Conservation (phyloP, 2,113 vertebrate species). For the Ciconia stormi region DNA sequence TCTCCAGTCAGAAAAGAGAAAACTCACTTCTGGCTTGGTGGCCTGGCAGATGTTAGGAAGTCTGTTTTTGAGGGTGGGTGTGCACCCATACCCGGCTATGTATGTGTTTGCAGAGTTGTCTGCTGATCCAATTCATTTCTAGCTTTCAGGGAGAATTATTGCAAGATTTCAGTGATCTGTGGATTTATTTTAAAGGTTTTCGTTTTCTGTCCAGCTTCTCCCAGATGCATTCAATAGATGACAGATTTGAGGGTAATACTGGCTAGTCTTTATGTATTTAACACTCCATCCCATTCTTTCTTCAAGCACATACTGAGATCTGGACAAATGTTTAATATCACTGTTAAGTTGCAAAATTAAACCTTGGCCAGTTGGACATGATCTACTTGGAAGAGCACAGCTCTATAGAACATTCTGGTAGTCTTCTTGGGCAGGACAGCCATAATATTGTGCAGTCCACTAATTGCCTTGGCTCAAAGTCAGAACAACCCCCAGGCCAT, state of each 20-base stretch:
- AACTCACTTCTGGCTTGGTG: background rate
- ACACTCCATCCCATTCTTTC: slow-evolving; percentile 10
- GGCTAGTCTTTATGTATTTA: slow-evolving; percentile 20
- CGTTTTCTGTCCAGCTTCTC: slow-evolving; percentile 31
- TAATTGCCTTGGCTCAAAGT: slow-evolving; percentile 14
- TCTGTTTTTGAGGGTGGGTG: background rate
- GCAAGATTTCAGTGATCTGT: background rate
- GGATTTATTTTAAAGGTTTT: slow-evolving; percentile 15
- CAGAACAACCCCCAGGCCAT: background rate
- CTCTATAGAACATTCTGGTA: background rate
- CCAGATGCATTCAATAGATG: slow-evolving; percentile 21
- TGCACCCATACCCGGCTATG: background rate
- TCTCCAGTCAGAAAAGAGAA: slow-evolving; percentile 7
- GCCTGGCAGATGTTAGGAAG: background rate
- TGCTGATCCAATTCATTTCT: background rate
- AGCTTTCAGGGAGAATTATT: background rate
- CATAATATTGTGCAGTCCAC: background rate
- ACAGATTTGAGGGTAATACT: slow-evolving; percentile 22
- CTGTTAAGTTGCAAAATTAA: slow-evolving; percentile 56
- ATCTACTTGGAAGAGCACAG: background rate
- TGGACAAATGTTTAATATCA: slow-evolving; percentile 48
- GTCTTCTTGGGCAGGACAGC: background rate
- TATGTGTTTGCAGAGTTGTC: slow-evolving; percentile 8
- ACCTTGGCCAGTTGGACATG: slow-evolving; percentile 8
- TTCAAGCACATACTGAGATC: background rate